These are phyloP conservation scores for Erannis defoliaria DNA, from an alignment of 2,888 invertebrate species.

Conservation along the genomic window DNA sequence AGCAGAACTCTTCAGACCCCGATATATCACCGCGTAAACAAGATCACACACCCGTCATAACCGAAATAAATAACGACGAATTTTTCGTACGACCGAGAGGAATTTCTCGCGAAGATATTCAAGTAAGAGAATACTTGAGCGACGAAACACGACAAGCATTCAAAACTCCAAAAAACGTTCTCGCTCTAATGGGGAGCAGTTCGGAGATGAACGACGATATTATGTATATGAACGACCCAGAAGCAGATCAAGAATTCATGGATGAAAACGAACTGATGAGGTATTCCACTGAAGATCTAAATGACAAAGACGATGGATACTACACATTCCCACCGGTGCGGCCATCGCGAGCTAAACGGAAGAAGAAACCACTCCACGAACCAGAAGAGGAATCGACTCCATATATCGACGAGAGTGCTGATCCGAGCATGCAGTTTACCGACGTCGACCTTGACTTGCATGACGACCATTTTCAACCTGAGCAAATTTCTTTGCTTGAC, in stretches of 20 bases:
- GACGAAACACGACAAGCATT: slow-evolving; percentile 93
- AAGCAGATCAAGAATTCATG: slow-evolving; percentile 73
- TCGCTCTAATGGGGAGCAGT: slow-evolving; percentile 87
- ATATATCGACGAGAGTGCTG: slow-evolving; percentile 78
- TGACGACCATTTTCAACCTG: slow-evolving; percentile 79
- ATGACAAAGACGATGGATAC: slow-evolving; percentile 83
- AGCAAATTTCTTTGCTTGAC: slow-evolving; percentile 52
- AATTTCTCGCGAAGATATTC: slow-evolving; percentile 93
- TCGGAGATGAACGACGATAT: slow-evolving; percentile 65
- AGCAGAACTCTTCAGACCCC: slow-evolving; percentile 63
- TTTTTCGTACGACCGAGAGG: slow-evolving; percentile 94
- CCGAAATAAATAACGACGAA: slow-evolving; percentile 95
- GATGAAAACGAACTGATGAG: slow-evolving; percentile 69
- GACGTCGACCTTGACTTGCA: slow-evolving; percentile 78
- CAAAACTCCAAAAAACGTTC: slow-evolving; percentile 88
- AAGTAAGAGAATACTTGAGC: slow-evolving; percentile 91
- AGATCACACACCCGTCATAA: slow-evolving; percentile 88
- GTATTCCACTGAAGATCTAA: slow-evolving; percentile 77
- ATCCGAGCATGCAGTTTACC: slow-evolving; percentile 77
- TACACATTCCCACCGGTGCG: slow-evolving; percentile 86
- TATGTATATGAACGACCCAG: slow-evolving; percentile 72
- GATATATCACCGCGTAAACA: slow-evolving; percentile 75
- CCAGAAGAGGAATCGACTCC: slow-evolving; percentile 63
- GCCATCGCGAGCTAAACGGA: slow-evolving; percentile 85
- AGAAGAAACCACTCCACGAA: slow-evolving; percentile 68